Evolutionary conservation across 2,888 invertebrate genomes (phyloP).

Genomic region (Holacanthella duospinosa): DNA sequence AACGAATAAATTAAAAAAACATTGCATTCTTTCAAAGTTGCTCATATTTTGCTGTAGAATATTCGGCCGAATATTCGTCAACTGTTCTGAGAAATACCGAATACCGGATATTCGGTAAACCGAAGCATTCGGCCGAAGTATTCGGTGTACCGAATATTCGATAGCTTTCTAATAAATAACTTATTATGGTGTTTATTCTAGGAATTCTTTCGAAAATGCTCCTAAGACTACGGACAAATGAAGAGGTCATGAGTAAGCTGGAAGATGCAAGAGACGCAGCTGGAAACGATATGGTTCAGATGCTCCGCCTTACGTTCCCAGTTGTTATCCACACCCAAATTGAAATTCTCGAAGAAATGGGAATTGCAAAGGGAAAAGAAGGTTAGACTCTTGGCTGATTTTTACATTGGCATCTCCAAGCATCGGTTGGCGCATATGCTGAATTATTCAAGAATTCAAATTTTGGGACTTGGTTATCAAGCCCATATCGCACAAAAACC

Average conservation of each 20-base stretch:
- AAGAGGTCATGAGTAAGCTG: slow-evolving; percentile 15
- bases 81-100: too few relatives aligned
- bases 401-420: too few relatives aligned
- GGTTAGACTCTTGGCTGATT: neutral
- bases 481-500: too few relatives aligned
- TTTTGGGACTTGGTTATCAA: too few relatives aligned
- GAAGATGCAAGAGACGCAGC: slow-evolving; percentile 17
- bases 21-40: too few relatives aligned
- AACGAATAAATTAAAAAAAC: too few relatives aligned
- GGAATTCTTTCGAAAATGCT: slow-evolving; percentile 9
- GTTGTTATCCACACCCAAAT: slow-evolving; percentile 20
- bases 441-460: too few relatives aligned
- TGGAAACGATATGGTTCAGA: slow-evolving; percentile 23
- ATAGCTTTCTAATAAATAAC: neutral
- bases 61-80: too few relatives aligned
- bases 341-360: neutral
- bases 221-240: slow-evolving; percentile 9
- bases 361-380: slow-evolving; percentile 3
- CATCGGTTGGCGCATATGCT: too few relatives aligned
- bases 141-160: neutral
- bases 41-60: too few relatives aligned
- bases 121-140: too few relatives aligned
- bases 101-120: too few relatives aligned
- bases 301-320: slow-evolving; percentile 18
- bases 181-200: neutral